Conservation (phyloP, 2,113 vertebrate species). For the Lipophrys pholis region DNA sequence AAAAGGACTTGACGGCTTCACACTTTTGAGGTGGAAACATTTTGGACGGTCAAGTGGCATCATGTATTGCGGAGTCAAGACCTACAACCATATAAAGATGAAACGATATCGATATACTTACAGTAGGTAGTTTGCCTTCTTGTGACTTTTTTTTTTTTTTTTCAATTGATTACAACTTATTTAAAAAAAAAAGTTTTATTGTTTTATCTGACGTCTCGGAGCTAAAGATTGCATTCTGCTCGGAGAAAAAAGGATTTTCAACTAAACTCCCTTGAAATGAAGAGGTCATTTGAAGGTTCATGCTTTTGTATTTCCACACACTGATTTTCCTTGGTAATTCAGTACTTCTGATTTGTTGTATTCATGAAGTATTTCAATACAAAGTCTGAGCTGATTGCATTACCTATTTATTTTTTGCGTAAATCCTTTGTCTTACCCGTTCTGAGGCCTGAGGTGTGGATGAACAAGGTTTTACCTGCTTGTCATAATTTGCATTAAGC, state of each 20-base stretch:
- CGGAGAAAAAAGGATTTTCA: background rate
- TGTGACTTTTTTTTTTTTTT: conserved; percentile 7
- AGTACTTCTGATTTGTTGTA: background rate
- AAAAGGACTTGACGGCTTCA: conserved; percentile 41
- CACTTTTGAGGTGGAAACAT: conserved; percentile 1
- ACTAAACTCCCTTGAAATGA: background rate
- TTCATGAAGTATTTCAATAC: conserved; percentile 14
- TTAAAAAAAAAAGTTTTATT: too few relatives aligned
- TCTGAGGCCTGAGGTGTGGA: too few relatives aligned
- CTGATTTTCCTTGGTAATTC: conserved; percentile 15
- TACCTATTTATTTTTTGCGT: conserved; percentile 18
- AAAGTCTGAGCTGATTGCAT: conserved; percentile 9
- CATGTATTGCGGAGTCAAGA: conserved; percentile 69
- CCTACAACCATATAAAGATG: conserved; percentile 61
- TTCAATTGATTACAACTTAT: background rate
- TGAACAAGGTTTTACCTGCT: too few relatives aligned
- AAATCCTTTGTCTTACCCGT: background rate
- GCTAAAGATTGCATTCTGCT: background rate
- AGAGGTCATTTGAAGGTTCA: conserved; percentile 14
- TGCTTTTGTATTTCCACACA: conserved; percentile 12
- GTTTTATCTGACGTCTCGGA: too few relatives aligned
- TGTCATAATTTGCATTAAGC: too few relatives aligned
- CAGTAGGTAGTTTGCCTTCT: conserved; percentile 67
- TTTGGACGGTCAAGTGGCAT: conserved; percentile 24
- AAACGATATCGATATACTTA: conserved; percentile 56